Evolutionary conservation across 2,113 vertebrate genomes (phyloP).

Genomic region (Hypocryptadius cinnamomeus): DNA sequence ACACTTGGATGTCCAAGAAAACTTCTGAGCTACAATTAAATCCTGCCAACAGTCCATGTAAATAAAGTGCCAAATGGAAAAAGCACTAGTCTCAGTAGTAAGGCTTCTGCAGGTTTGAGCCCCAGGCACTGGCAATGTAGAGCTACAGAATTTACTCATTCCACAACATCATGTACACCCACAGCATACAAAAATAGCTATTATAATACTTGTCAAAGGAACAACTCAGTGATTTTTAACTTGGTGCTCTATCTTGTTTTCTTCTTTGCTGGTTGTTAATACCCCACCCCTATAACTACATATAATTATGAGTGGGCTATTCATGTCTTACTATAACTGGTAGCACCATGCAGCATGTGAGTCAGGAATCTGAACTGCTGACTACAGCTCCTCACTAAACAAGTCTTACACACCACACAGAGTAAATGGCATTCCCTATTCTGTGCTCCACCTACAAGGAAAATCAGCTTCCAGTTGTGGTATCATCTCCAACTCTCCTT

Average conservation of each 20-base stretch:
- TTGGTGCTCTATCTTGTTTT: slow-evolving; percentile 40
- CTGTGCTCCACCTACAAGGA: slow-evolving; percentile 12
- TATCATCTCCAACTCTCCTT: slow-evolving; percentile 6
- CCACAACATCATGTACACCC: slow-evolving; percentile 19
- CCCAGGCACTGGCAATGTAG: not conserved
- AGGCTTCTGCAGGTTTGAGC: not conserved
- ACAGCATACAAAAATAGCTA: slow-evolving; percentile 31
- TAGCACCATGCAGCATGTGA: slow-evolving; percentile 17
- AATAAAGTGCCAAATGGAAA: not conserved
- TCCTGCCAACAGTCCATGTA: not conserved
- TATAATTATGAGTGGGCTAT: slow-evolving; percentile 18
- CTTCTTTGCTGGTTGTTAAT: slow-evolving; percentile 16
- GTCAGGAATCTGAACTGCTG: slow-evolving; percentile 39
- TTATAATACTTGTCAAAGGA: slow-evolving; percentile 44
- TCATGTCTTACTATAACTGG: slow-evolving; percentile 26
- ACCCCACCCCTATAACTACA: slow-evolving; percentile 13
- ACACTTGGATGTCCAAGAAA: not conserved
- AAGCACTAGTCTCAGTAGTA: not conserved
- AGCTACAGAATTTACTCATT: slow-evolving; percentile 31
- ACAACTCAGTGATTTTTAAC: slow-evolving; percentile 46
- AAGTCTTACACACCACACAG: not conserved
- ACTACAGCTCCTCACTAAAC: slow-evolving; percentile 32
- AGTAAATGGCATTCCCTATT: slow-evolving; percentile 9
- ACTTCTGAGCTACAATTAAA: not conserved
- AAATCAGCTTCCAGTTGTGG: slow-evolving; percentile 22